phyloP scores from a whole-genome alignment of 2,888 invertebrate species.

The Pherbina coryleti region DNA sequence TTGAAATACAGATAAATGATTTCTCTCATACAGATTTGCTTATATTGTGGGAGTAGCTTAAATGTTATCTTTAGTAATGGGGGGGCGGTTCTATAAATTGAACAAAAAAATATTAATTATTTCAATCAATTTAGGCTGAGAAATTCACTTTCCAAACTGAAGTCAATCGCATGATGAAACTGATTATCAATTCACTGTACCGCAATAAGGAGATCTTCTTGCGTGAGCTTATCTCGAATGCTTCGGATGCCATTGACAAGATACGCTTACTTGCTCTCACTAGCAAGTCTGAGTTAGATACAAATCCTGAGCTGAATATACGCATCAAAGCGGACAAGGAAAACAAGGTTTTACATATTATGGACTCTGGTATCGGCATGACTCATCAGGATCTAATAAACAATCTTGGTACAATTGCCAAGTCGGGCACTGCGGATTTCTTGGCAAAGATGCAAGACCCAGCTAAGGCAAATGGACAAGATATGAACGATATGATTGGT shows the following conservation, averaged over 20 bases:
- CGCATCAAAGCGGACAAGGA: constrained; percentile 95
- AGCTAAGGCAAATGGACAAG: constrained; percentile 72
- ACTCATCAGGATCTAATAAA: constrained; percentile 92
- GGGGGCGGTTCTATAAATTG: no score
- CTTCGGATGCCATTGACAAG: constrained; percentile 98
- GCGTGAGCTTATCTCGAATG: constrained; percentile 98
- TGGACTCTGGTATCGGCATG: constrained; percentile 98
- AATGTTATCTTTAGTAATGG: no score
- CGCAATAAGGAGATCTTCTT: constrained; percentile 99
- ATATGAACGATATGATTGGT: constrained; percentile 97
- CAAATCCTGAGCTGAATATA: constrained; percentile 87
- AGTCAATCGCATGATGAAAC: constrained; percentile 99
- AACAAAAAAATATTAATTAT: background rate
- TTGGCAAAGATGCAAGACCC: constrained; percentile 88
- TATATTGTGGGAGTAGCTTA: no score
- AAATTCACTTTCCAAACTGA: constrained; percentile 96
- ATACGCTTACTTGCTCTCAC: constrained; percentile 94
- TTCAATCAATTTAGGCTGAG: constrained; percentile 73
- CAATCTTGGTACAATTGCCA: constrained; percentile 98
- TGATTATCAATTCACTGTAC: constrained; percentile 99
- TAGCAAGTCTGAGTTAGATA: constrained; percentile 81
- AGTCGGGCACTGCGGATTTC: constrained; percentile 97
- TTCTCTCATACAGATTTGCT: no score
- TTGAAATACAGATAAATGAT: no score
- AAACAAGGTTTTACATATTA: constrained; percentile 90